Base-by-base conservation (phyloP, 2,888 invertebrate species). In the Unio delphinus region DNA sequence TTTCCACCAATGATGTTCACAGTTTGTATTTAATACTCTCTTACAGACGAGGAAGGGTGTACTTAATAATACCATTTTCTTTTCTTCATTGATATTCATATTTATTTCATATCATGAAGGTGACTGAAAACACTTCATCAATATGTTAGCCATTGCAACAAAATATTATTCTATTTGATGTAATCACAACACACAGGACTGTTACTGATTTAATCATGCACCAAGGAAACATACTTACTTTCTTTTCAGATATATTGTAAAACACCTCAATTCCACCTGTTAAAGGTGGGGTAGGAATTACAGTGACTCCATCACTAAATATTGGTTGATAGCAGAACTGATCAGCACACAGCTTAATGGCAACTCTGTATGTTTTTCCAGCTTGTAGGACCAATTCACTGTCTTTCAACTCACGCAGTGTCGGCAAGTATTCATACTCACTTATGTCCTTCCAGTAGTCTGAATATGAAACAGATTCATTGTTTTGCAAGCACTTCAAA, bases 331-430 rank as follows among this genome's bases (percentile, higher is more conserved):
- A 72, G 59, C 80, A 80, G 3, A 71, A 60, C 6, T 63, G 58
- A 17, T 67, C 70, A 7, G 75, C 72, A 71, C 79, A 81, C 45
- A 79, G 70, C 59, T 75, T 69, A 30, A 81, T 64, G 11, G 62
- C 63, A 23, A 70, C 54, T 34, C 81, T 64, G 60, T 78, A 80
- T 7, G 56, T 68, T n/a, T 56, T 58, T 4, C 80, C 79, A 8
- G 79, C 68, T 18, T 72, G 30, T 15, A 80, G 68, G 11, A 55
- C 15, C 4, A 76, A 54, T 17, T 66, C 70, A 34, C 68, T 67
- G 20, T 64, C 70, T 18, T 45, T 65, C 28, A 70, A 30, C 26
- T 56, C 61, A 55, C 69, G 45, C 28, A 66, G 45, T 8, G 64
- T 65, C 0, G 64, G 55, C 17, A 75, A 59, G 28, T 69, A 64